These are phyloP conservation scores for Takifugu flavidus DNA, from an alignment of 2,113 vertebrate species.

Conservation along the genomic window DNA sequence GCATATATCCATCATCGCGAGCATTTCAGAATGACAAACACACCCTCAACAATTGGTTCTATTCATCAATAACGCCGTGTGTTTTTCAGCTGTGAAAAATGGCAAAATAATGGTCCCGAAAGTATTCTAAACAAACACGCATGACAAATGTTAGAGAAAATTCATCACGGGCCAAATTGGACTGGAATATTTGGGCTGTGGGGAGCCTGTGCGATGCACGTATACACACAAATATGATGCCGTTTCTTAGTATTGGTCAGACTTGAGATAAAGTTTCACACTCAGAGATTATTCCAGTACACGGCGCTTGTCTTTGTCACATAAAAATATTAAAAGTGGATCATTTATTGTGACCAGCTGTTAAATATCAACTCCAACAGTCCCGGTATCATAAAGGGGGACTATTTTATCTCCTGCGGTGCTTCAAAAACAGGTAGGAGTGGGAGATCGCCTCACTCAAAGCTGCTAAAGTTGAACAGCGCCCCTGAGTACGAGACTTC, in stretches of 20 bases:
- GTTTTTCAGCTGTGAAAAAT: constrained; percentile 40
- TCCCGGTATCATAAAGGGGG: too few relatives aligned
- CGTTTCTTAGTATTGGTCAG: too few relatives aligned
- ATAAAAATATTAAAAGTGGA: too few relatives aligned
- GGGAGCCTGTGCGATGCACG: too few relatives aligned
- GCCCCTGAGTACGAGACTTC: too few relatives aligned
- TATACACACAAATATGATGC: too few relatives aligned
- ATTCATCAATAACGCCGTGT: constrained; percentile 57
- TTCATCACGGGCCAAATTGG: constrained; percentile 20
- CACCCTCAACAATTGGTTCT: constrained; percentile 50
- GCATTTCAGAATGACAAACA: constrained; percentile 59
- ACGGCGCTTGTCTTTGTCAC: too few relatives aligned
- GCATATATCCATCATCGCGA: constrained; percentile 53
- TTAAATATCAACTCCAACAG: too few relatives aligned
- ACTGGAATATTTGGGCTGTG: background rate
- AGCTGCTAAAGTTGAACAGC: background rate
- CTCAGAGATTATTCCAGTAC: too few relatives aligned
- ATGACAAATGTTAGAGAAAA: constrained; percentile 41
- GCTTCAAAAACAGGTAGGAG: background rate
- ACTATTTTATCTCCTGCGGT: too few relatives aligned
- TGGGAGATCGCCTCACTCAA: background rate
- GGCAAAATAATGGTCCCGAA: constrained; percentile 35
- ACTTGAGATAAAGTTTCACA: too few relatives aligned
- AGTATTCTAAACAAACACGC: constrained; percentile 42
- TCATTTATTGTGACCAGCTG: too few relatives aligned